phyloP scores from a whole-genome alignment of 2,888 invertebrate species.

The Aspidiotus rigidus region DNA sequence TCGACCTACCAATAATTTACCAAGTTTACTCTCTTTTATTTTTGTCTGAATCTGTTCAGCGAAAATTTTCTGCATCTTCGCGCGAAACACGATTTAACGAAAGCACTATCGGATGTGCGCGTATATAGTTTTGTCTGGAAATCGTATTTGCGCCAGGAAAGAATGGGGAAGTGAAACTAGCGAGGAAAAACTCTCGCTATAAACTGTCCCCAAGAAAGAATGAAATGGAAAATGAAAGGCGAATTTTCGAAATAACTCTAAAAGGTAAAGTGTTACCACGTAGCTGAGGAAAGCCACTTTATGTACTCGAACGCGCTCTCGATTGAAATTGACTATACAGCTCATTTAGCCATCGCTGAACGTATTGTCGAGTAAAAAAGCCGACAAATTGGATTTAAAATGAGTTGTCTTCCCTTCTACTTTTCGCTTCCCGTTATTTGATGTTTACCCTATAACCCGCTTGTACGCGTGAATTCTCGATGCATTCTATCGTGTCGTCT shows the following conservation, averaged over 20 bases:
- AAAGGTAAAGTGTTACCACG: slow-evolving; percentile 16
- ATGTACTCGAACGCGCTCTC: slow-evolving; percentile 28
- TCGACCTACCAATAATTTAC: slow-evolving; percentile 3
- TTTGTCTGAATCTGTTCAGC: slow-evolving; percentile 1
- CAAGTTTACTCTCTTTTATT: background rate
- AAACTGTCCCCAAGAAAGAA: background rate
- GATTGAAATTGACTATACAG: slow-evolving; percentile 32
- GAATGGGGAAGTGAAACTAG: too few relatives aligned
- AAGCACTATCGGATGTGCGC: background rate
- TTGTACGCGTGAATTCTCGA: background rate
- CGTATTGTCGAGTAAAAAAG: slow-evolving; percentile 32
- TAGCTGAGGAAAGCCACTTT: slow-evolving; percentile 29
- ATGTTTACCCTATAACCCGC: background rate
- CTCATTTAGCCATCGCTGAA: slow-evolving; percentile 27
- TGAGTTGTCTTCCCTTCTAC: slow-evolving; percentile 30
- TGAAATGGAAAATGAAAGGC: background rate
- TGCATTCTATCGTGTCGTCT: background rate
- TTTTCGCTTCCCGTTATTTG: slow-evolving; percentile 11
- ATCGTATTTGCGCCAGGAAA: slow-evolving; percentile 3
- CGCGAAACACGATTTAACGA: slow-evolving; percentile 8
- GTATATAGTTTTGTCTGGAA: background rate
- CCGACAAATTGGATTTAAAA: slow-evolving; percentile 34
- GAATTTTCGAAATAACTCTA: slow-evolving; percentile 26
- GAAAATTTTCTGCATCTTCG: background rate
- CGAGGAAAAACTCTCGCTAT: background rate